Evolutionary conservation across 2,797 vertebrate genomes (phyloP), one percentile per base, ranked within the genome.

Genomic region (Xenopus petersii): DNA sequence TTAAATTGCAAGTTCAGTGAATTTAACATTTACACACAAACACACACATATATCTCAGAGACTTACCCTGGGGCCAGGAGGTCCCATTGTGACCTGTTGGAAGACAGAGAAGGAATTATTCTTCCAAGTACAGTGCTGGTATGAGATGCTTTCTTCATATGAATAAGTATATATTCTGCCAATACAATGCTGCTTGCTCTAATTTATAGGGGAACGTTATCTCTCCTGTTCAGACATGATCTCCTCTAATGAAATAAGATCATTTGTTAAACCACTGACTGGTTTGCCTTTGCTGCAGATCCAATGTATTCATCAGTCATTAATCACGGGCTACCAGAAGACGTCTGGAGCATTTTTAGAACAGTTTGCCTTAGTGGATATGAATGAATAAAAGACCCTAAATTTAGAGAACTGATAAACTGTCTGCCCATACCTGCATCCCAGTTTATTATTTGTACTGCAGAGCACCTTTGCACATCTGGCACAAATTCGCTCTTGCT

Each of bases 21-120:
- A 30, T 30, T 30, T 30, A 30, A 30, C 26, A 30, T 30, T 30
- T 30, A 30, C 26, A 36, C 33, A 42, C 36, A 42, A 6, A 42
- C 36, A 42, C 36, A 36, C 36, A 36, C 36, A 42, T 5, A 42
- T 42, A n/a, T 16, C 62, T 46, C 10, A n/a, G 47, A 73, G 59
- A 81, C 87, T 76, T 72, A 92, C 91, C 89, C 89, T 86, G 1
- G 84, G 82, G 1, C 89, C 89, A 0, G 78, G 55, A 15, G 88
- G 85, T 73, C 87, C 86, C 0, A 81, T 42, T 0, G 90, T 90
- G 58, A 85, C 86, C 90, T 92, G 64, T 12, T 12, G 5, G 15
- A 16, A 75, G 58, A 59, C 24, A 83, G 33, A 83, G 12, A 75
- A 73, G 4, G 73, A 0, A 74, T 0, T 42, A 42, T 42, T 42